Percentiles rank a stretch among this genome's conserved stretches.
These are phyloP conservation scores for Macrophya alboannulata DNA, from an alignment of 2,888 invertebrate genomes.

Conservation along the genomic window DNA sequence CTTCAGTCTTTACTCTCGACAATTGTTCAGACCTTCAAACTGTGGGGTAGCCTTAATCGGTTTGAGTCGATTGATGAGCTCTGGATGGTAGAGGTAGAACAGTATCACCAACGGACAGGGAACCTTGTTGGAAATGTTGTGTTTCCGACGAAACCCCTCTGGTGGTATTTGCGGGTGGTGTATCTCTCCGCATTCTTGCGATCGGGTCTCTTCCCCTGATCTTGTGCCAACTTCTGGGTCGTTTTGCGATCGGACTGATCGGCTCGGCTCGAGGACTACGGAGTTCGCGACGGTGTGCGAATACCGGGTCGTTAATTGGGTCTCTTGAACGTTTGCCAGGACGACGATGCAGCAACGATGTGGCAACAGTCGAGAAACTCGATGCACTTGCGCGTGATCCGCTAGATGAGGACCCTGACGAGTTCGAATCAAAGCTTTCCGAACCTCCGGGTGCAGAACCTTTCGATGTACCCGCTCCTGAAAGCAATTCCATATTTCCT, in stretches of 20 bases:
- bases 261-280: conserved; percentile 54
- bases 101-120: conserved; percentile 72
- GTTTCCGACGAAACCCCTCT: conserved; percentile 72
- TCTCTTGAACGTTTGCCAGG: conserved; percentile 70
- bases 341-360: conserved; percentile 58
- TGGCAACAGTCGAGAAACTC: conserved; percentile 54
- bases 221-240: conserved; percentile 71
- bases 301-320: conserved; percentile 55
- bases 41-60: conserved; percentile 63
- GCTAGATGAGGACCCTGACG: not conserved
- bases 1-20: not conserved
- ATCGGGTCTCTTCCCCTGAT: conserved; percentile 75
- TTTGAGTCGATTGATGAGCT: conserved; percentile 73
- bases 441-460: not conserved
- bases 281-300: conserved; percentile 30
- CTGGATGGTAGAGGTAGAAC: conserved; percentile 73
- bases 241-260: conserved; percentile 72
- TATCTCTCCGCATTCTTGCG: conserved; percentile 70
- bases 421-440: not conserved
- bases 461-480: conserved; percentile 24
- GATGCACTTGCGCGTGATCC: conserved; percentile 46
- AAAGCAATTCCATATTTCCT: not conserved
- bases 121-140: conserved; percentile 75
- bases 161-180: conserved; percentile 60
- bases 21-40: not conserved